Evolutionary conservation across 2,113 vertebrate genomes (phyloP).

Genomic region (Chamaea fasciata): DNA sequence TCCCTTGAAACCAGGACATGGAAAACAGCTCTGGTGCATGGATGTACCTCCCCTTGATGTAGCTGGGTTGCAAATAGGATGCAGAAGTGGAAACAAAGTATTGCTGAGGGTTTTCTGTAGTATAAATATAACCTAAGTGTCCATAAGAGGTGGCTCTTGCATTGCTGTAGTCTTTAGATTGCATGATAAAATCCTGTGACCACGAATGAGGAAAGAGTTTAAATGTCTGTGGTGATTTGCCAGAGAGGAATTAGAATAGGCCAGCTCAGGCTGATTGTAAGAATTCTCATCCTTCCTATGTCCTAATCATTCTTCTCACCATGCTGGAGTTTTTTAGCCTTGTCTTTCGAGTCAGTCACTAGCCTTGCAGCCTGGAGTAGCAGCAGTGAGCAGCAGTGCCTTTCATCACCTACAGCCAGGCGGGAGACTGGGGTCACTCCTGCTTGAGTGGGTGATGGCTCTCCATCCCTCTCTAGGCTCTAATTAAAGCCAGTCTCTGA

Average conservation of each 20-base stretch:
- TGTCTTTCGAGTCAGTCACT: not conserved
- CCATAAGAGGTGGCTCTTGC: constrained; percentile 17
- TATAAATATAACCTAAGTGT: not conserved
- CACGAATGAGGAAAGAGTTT: not conserved
- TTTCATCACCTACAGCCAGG: not conserved
- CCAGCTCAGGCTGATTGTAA: not conserved
- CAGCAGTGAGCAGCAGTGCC: not conserved
- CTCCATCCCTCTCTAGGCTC: not conserved
- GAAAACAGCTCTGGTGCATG: not conserved
- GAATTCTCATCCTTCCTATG: not conserved
- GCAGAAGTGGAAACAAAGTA: not conserved
- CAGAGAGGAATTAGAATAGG: not conserved
- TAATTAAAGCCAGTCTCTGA: constrained; percentile 7
- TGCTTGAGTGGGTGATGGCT: not conserved
- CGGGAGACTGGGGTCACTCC: not conserved
- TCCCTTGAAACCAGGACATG: not conserved
- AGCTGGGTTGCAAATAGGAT: not conserved
- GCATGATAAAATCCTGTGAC: not conserved
- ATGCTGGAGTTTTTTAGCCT: not conserved
- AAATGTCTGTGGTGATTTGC: not conserved
- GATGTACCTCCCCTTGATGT: not conserved
- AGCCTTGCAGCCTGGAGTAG: not conserved
- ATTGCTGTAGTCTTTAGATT: not conserved
- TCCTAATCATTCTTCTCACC: not conserved
- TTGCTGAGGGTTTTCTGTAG: not conserved